Evolutionary conservation across 2,888 invertebrate genomes (phyloP).

Genomic region (Pogonocherus hispidulus): DNA sequence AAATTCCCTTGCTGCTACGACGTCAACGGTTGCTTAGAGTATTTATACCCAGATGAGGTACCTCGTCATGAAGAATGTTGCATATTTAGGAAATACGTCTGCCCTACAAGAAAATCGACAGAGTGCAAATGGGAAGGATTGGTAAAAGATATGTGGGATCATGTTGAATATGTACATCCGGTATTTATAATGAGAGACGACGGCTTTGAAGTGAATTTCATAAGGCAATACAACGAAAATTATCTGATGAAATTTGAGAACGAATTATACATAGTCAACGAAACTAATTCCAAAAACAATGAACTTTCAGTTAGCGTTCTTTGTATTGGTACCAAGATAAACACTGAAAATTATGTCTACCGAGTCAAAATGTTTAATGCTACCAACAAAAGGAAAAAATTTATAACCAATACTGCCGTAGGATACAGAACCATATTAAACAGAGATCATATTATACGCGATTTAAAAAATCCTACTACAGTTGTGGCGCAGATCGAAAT

Average conservation of each 20-base stretch:
- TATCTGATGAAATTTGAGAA: slow-evolving; percentile 55
- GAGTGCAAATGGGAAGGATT: slow-evolving; percentile 59
- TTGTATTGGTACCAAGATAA: slow-evolving; percentile 46
- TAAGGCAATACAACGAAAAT: slow-evolving; percentile 58
- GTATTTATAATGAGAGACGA: slow-evolving; percentile 53
- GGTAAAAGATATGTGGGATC: slow-evolving; percentile 53
- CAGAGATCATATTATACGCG: background rate
- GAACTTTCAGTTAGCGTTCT: slow-evolving; percentile 55
- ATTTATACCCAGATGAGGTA: slow-evolving; percentile 48
- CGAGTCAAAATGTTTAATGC: slow-evolving; percentile 23
- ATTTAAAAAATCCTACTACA: background rate
- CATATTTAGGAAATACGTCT: slow-evolving; percentile 54
- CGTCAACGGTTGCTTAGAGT: slow-evolving; percentile 57
- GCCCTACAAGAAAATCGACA: slow-evolving; percentile 39
- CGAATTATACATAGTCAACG: slow-evolving; percentile 55
- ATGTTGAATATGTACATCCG: slow-evolving; percentile 58
- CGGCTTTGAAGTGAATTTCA: slow-evolving; percentile 60
- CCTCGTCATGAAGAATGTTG: slow-evolving; percentile 58
- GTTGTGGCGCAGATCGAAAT: background rate
- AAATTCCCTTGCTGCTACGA: slow-evolving; percentile 59
- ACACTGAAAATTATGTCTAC: slow-evolving; percentile 38
- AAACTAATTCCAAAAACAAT: slow-evolving; percentile 49
- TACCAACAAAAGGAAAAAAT: background rate
- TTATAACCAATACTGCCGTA: background rate
- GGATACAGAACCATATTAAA: background rate